phyloP scores from a whole-genome alignment of 2,888 invertebrate species.

The Acleris literana region DNA sequence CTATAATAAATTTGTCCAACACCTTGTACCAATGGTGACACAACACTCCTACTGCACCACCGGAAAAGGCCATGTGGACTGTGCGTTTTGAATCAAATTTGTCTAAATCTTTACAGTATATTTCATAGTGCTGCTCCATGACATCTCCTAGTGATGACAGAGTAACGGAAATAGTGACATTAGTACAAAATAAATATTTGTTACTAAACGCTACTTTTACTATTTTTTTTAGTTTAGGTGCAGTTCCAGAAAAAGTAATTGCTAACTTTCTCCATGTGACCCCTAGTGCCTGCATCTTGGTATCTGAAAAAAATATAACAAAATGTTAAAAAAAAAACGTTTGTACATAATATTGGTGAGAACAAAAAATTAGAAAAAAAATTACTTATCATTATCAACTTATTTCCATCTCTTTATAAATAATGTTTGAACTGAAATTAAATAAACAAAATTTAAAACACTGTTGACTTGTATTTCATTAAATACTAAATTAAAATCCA shows the following conservation, averaged over 20 bases:
- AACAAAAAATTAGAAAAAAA: neutral
- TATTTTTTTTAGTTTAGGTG: constrained; percentile 52
- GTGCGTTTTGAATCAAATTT: constrained; percentile 86
- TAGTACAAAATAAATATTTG: constrained; percentile 91
- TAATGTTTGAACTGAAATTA: constrained; percentile 5
- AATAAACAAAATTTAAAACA: constrained; percentile 10
- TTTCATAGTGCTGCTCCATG: constrained; percentile 93
- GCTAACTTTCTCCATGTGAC: constrained; percentile 65
- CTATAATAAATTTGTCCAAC: constrained; percentile 90
- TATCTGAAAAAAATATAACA: constrained; percentile 52
- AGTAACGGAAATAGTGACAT: constrained; percentile 90
- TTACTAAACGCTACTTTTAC: constrained; percentile 83
- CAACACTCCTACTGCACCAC: constrained; percentile 90
- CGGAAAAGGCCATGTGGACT: constrained; percentile 90
- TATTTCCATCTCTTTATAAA: neutral
- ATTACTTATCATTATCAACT: constrained; percentile 15
- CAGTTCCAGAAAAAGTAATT: constrained; percentile 44
- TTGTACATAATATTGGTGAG: neutral
- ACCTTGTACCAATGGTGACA: constrained; percentile 95
- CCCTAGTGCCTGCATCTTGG: constrained; percentile 61
- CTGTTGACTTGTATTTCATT: neutral
- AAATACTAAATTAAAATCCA: too few species aligned
- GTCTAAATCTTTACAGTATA: constrained; percentile 83
- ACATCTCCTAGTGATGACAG: constrained; percentile 92
- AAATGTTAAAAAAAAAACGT: neutral